Evolutionary conservation across 2,113 vertebrate genomes (phyloP).

Genomic region (Etia nguti): DNA sequence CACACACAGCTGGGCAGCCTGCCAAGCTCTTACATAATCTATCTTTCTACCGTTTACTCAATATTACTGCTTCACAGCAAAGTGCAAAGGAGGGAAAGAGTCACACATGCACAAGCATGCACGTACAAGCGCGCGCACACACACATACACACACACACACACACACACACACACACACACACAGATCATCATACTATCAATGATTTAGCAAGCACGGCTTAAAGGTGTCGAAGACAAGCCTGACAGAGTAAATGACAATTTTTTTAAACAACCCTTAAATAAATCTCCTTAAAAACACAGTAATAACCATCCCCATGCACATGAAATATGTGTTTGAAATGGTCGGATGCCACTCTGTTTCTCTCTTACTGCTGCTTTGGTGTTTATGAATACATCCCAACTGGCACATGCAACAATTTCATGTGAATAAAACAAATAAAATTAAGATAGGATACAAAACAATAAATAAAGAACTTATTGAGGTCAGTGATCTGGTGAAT

Average conservation of each 20-base stretch:
- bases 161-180: not conserved
- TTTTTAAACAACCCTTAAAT: not conserved
- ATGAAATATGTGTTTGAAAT: not conserved
- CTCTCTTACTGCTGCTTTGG: not conserved
- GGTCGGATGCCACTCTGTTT: not conserved
- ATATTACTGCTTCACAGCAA: slow-evolving; percentile 19
- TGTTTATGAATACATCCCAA: not conserved
- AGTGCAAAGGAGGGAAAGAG: not conserved
- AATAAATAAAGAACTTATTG: not conserved
- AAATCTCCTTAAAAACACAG: not conserved
- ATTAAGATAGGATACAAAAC: not conserved
- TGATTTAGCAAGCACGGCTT: not conserved
- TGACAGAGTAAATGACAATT: not conserved
- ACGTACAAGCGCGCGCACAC: not conserved
- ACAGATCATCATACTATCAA: not conserved
- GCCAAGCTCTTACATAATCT: slow-evolving; percentile 73
- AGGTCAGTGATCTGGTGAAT: not conserved
- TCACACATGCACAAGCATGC: not conserved
- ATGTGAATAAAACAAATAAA: not conserved
- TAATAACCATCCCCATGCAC: not conserved
- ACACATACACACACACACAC: not conserved
- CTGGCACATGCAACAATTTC: not conserved
- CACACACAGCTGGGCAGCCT: slow-evolving; percentile 29
- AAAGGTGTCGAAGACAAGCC: not conserved
- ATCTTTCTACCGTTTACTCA: slow-evolving; percentile 44